phyloP scores from a whole-genome alignment of 2,113 vertebrate species.

The Tenebrosternarchus preto region DNA sequence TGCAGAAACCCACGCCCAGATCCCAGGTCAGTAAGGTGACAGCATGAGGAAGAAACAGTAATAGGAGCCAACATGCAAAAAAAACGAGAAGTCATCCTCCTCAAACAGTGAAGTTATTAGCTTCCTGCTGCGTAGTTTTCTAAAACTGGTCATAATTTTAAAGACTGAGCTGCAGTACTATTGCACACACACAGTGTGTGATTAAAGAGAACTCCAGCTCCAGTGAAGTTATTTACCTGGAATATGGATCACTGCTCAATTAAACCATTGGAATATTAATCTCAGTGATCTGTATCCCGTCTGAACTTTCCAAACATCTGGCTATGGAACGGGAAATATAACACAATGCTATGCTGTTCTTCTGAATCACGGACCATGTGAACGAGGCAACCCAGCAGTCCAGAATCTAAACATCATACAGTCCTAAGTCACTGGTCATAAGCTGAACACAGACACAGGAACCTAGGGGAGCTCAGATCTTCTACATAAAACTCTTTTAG shows the following conservation, averaged over 20 bases:
- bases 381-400: background rate
- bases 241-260: constrained; percentile 36
- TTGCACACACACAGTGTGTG: background rate
- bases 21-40: too few relatives aligned
- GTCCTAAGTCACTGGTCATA: too few relatives aligned
- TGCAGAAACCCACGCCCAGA: too few relatives aligned
- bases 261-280: constrained; percentile 44
- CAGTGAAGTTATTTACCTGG: constrained; percentile 44
- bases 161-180: background rate
- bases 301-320: constrained; percentile 31
- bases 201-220: constrained; percentile 38
- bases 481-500: background rate
- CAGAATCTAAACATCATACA: too few relatives aligned
- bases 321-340: background rate
- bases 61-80: too few relatives aligned
- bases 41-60: too few relatives aligned
- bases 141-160: background rate
- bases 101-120: background rate
- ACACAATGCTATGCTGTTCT: too few relatives aligned
- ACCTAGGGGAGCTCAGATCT: background rate
- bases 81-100: background rate
- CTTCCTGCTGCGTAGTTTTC: too few relatives aligned
- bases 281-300: constrained; percentile 45
- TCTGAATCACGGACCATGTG: background rate
- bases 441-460: background rate